Percentiles rank a stretch among this genome's conserved stretches.
Evolutionary conservation across 2,888 invertebrate genomes (phyloP).

Genomic region (Drosophila parthenogenetica): DNA sequence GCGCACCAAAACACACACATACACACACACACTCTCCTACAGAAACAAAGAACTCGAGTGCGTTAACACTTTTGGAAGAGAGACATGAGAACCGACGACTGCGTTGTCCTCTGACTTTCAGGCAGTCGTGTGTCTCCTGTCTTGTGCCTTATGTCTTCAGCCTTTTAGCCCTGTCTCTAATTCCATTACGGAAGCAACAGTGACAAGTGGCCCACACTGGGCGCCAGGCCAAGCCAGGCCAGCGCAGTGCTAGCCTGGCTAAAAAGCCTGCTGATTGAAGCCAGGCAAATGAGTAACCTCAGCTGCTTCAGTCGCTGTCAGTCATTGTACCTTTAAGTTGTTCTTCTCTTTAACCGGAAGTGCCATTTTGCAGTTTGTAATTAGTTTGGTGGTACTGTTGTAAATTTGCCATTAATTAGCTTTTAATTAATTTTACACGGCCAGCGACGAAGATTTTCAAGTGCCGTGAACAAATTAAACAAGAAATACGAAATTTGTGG

Average conservation of each 20-base stretch:
- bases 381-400: slow-evolving; percentile 57
- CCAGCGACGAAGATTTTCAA: slow-evolving; percentile 38
- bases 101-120: slow-evolving; percentile 40
- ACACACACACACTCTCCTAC: slow-evolving; percentile 19
- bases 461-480: slow-evolving; percentile 54
- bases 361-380: slow-evolving; percentile 51
- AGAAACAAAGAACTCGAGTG: slow-evolving; percentile 61
- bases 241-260: neutral
- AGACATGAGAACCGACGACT: slow-evolving; percentile 31
- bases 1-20: slow-evolving; percentile 13
- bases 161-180: slow-evolving; percentile 52
- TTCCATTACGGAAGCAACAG: slow-evolving; percentile 79
- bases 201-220: slow-evolving; percentile 71
- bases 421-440: slow-evolving; percentile 72
- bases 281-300: slow-evolving; percentile 27
- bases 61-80: slow-evolving; percentile 69
- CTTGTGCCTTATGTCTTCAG: slow-evolving; percentile 26
- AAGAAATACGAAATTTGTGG: slow-evolving; percentile 15
- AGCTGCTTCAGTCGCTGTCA: slow-evolving; percentile 39
- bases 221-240: slow-evolving; percentile 17
- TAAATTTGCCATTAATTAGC: slow-evolving; percentile 75
- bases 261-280: slow-evolving; percentile 47
- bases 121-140: slow-evolving; percentile 14
- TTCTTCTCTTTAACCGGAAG: neutral
- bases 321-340: slow-evolving; percentile 61